These are phyloP conservation scores for Peucedramus taeniatus DNA, from an alignment of 2,113 vertebrate species.

Conservation along the genomic window DNA sequence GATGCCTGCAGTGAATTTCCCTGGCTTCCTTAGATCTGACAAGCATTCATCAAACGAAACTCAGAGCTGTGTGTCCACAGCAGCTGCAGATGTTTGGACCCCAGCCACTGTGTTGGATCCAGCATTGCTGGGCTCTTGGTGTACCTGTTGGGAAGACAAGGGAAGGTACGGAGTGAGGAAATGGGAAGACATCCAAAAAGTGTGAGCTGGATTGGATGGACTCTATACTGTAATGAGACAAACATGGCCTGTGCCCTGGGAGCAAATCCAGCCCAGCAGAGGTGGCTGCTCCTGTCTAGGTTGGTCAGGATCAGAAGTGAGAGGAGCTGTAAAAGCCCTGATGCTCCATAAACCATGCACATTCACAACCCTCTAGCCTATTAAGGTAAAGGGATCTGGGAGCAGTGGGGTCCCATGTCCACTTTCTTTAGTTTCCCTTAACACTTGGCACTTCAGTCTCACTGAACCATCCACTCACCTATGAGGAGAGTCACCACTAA, in stretches of 20 bases:
- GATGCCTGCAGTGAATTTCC: background rate
- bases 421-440: background rate
- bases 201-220: background rate
- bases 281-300: background rate
- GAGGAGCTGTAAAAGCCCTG: background rate
- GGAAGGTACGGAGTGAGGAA: background rate
- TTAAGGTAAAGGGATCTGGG: background rate
- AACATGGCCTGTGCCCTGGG: background rate
- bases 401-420: background rate
- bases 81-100: fast-evolving
- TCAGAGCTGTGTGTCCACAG: background rate
- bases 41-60: background rate
- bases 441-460: background rate
- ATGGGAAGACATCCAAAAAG: background rate
- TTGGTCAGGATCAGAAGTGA: background rate
- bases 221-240: background rate
- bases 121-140: background rate
- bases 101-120: background rate
- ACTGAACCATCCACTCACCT: background rate
- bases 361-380: background rate
- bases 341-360: background rate
- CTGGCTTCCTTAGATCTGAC: background rate
- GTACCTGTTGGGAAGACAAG: background rate
- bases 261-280: background rate
- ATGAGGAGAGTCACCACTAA: background rate